A percentile compares a stretch with the other conserved stretches of the same genome.
Conservation (phyloP, 2,113 vertebrate genomes). For the Calonectris borealis region DNA sequence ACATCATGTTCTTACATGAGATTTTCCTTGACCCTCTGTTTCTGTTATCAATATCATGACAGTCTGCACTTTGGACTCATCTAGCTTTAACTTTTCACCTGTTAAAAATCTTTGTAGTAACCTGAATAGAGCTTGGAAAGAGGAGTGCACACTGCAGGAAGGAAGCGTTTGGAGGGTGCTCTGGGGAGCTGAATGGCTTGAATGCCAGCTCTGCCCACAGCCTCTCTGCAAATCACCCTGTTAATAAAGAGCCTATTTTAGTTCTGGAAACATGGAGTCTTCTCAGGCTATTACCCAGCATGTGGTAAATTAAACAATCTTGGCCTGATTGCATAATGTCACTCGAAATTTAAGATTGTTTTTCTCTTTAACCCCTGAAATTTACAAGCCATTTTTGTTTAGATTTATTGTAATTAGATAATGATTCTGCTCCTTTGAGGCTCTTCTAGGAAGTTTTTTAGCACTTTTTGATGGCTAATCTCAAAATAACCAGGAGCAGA, state of each 20-base stretch:
- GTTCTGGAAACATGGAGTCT: conserved; percentile 38
- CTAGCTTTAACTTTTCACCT: neutral
- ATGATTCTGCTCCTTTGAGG: conserved; percentile 25
- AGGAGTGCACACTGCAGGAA: neutral
- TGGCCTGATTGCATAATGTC: conserved; percentile 59
- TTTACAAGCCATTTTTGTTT: conserved; percentile 59
- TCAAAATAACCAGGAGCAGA: neutral
- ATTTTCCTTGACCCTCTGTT: neutral
- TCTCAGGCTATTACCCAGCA: conserved; percentile 56
- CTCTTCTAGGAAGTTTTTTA: neutral
- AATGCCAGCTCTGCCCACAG: conserved; percentile 29
- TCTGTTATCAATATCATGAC: neutral
- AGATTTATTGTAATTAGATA: conserved; percentile 50
- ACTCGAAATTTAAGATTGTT: conserved; percentile 55
- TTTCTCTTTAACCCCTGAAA: conserved; percentile 55
- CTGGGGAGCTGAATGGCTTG: neutral
- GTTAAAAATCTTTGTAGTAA: neutral
- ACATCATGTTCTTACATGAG: neutral
- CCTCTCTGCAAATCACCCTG: conserved; percentile 45
- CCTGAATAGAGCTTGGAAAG: neutral
- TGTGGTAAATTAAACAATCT: conserved; percentile 69
- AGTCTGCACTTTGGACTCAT: neutral
- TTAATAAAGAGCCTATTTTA: conserved; percentile 61
- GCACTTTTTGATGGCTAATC: neutral
- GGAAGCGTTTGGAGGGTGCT: conserved; percentile 21